These are phyloP conservation scores for Chloroclysta siterata DNA, from an alignment of 2,888 invertebrate species.

Conservation along the genomic window DNA sequence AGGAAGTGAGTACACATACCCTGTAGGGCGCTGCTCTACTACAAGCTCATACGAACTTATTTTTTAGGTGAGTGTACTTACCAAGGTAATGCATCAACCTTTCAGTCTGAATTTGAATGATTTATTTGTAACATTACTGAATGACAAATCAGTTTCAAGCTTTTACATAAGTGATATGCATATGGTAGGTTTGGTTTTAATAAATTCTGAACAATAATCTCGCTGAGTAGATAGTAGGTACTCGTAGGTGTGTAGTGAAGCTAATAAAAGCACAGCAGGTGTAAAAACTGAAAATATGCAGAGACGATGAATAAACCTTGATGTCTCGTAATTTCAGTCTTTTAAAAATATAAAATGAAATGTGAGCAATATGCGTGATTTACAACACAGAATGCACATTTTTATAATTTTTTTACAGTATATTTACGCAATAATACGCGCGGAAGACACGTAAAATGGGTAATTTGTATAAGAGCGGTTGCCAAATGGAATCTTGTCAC, in stretches of 20 bases:
- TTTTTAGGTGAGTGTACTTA: conserved; percentile 42
- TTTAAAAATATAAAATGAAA: conserved; percentile 19
- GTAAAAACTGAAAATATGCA: conserved; percentile 11
- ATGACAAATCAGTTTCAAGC: neutral
- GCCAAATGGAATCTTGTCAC: conserved; percentile 27
- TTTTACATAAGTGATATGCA: neutral
- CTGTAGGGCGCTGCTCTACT: too few species aligned
- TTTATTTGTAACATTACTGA: conserved; percentile 19
- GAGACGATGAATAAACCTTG: conserved; percentile 15
- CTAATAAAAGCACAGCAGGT: conserved; percentile 11
- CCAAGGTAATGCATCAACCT: conserved; percentile 26
- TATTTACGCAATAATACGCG: conserved; percentile 41
- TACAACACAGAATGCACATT: conserved; percentile 35
- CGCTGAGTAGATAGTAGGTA: neutral
- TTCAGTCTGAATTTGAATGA: conserved; percentile 19
- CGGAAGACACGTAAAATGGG: conserved; percentile 38
- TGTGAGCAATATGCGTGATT: conserved; percentile 31
- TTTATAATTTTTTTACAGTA: conserved; percentile 33
- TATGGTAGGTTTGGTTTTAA: neutral
- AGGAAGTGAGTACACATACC: too few species aligned
- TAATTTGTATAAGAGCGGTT: conserved; percentile 40
- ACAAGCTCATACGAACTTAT: too few species aligned
- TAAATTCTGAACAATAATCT: too few species aligned
- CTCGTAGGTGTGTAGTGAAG: neutral
- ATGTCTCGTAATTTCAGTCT: conserved; percentile 16